These are phyloP conservation scores for Empidonax traillii DNA, from an alignment of 2,113 vertebrate species.

Conservation along the genomic window DNA sequence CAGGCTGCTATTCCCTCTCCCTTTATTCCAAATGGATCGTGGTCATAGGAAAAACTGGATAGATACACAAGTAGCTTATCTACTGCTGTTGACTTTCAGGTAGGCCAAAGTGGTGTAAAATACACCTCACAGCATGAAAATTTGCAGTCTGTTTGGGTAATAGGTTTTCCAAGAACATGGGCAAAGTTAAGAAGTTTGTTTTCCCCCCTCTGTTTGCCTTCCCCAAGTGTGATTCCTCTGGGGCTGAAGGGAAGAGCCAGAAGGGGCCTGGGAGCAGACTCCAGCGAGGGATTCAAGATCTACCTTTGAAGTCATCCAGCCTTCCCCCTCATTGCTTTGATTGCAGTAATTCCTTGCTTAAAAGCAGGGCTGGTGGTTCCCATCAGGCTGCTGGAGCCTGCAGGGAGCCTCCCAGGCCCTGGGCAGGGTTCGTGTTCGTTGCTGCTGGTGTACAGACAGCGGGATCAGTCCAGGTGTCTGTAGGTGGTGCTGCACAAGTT, in stretches of 20 bases:
- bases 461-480: background rate
- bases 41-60: constrained; percentile 25
- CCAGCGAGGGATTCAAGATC: background rate
- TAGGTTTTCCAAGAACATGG: background rate
- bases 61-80: background rate
- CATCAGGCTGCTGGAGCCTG: background rate
- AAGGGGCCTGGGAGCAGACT: background rate
- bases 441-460: rapidly evolving
- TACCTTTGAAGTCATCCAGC: background rate
- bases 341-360: background rate
- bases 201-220: background rate
- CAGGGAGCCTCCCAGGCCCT: background rate
- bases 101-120: background rate
- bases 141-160: background rate
- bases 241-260: background rate
- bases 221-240: background rate
- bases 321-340: background rate
- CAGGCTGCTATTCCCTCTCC: background rate
- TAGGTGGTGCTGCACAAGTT: rapidly evolving
- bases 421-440: background rate
- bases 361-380: background rate
- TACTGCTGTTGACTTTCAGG: background rate
- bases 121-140: background rate
- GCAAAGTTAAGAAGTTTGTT: background rate
- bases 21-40: background rate